Evolutionary conservation across 2,888 invertebrate species (phyloP), one percentile per base, ranked within the genome.

Genomic region (Odontomyia ornata): DNA sequence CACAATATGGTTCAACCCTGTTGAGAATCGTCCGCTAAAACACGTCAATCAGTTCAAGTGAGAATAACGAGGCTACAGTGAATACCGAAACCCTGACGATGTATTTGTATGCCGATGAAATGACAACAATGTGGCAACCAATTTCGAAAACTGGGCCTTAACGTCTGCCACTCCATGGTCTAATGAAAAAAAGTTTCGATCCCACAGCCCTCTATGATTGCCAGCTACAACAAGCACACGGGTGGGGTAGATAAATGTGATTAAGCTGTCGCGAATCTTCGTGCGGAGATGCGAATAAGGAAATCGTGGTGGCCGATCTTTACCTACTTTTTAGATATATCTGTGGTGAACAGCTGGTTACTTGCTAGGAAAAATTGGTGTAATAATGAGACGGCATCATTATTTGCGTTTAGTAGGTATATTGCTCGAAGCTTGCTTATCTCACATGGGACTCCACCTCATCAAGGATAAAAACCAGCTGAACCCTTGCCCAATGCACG

Each of bases 271-370:
- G 62, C 62, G 27, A 27, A 62, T 27, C 13, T 62, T 25, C 27
- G 62, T 15, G 9, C 62, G 15, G 9, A 27, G 13, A 62, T 25
- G 62, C 62, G n/a, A 2, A 21, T 57, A 18, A 18, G 57, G 2
- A 57, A 57, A 23, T 57, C 18, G 57, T 57, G 57, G 57, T 57
- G 57, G 57, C 57, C 57, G 21, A 57, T 57, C 15, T 57, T 57
- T 57, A 21, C 57, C 18, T 57, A 57, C 23, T 57, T 57, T 9
- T 5, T 57, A 9, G 57, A 21, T 18, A 21, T 57, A 3, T 57
- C 57, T 1, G n/a, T 57, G 11, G 57, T 57, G 23, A 57, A 57
- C 21, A 23, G 21, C 1, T 57, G 57, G 57, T 21, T 57, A 57
- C 18, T 57, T 9, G 57, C 57, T 9, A 57, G 57, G 21, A 57